Percentiles rank a stretch among this genome's conserved stretches.
Conservation (phyloP, 2,113 vertebrate species). For the Blennius ocellaris region DNA sequence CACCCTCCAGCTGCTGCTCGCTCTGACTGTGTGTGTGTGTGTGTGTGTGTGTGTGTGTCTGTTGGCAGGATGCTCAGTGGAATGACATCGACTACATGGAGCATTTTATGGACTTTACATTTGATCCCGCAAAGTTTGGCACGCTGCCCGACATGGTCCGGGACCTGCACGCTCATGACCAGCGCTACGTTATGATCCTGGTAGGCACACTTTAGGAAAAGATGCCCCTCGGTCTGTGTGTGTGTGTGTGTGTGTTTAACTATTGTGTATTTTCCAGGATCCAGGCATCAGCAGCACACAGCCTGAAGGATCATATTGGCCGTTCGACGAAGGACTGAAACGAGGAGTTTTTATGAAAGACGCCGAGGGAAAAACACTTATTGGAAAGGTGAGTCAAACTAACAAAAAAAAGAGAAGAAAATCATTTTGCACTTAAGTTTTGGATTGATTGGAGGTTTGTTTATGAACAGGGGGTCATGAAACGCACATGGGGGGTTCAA, state of each 20-base stretch:
- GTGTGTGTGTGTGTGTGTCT: background rate
- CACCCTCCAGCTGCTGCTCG: background rate
- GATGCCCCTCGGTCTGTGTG: background rate
- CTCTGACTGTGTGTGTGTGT: background rate
- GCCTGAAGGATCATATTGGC: constrained; percentile 85
- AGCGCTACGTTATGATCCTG: constrained; percentile 87
- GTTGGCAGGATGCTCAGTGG: constrained; percentile 85
- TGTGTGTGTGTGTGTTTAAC: constrained; percentile 5
- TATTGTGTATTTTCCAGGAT: constrained; percentile 78
- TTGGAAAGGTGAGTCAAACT: constrained; percentile 84
- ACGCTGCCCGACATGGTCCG: constrained; percentile 86
- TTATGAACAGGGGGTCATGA: too few relatives aligned
- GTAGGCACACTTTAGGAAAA: constrained; percentile 67
- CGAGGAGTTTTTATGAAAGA: constrained; percentile 88
- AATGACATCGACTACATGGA: constrained; percentile 92
- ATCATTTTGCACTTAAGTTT: too few relatives aligned
- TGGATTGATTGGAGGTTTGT: too few relatives aligned
- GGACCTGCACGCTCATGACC: constrained; percentile 81
- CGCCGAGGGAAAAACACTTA: constrained; percentile 82
- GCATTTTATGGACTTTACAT: constrained; percentile 86
- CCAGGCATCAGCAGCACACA: constrained; percentile 89
- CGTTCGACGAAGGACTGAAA: constrained; percentile 88
- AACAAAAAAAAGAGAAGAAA: too few relatives aligned
- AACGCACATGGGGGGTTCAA: too few relatives aligned
- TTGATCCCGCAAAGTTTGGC: constrained; percentile 78